Percentiles rank a stretch among this genome's conserved stretches.
Evolutionary conservation across 2,113 vertebrate species (phyloP).

Genomic region (Stomatorhinus ivindoensis): DNA sequence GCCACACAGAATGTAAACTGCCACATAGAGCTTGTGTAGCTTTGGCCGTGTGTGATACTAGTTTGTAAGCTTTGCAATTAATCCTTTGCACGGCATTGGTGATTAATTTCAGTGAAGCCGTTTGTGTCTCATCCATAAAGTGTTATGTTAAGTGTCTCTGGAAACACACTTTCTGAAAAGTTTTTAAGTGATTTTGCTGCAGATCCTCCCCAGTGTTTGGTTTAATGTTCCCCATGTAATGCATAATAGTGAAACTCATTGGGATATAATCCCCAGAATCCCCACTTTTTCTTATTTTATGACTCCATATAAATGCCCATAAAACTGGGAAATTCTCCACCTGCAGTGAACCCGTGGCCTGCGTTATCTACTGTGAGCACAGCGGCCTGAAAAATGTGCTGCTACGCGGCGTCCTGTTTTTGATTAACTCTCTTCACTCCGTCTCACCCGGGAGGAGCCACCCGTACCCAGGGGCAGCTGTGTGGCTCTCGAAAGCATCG

Average conservation of each 20-base stretch:
- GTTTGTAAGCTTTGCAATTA: not conserved
- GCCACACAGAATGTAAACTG: not conserved
- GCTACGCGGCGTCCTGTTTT: not conserved
- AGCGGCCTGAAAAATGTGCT: not conserved
- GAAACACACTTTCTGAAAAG: not conserved
- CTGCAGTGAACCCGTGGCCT: not conserved
- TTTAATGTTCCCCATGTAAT: not conserved
- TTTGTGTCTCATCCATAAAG: not conserved
- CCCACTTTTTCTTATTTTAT: not conserved
- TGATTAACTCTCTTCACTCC: constrained; percentile 6
- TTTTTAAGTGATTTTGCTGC: not conserved
- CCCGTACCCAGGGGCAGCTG: constrained; percentile 53
- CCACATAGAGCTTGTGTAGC: not conserved
- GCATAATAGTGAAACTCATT: not conserved
- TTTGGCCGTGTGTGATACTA: not conserved
- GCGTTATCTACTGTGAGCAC: not conserved
- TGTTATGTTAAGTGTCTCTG: not conserved
- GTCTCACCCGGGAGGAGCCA: constrained; percentile 21
- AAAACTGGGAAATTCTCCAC: not conserved
- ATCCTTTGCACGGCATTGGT: not conserved
- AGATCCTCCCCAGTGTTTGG: not conserved
- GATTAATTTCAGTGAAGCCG: not conserved
- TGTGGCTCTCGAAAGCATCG: constrained; percentile 53
- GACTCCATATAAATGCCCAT: not conserved
- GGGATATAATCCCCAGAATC: not conserved